Base-by-base conservation (phyloP, 1,140 invertebrate genomes). In the Aphelinus atriplicis region DNA sequence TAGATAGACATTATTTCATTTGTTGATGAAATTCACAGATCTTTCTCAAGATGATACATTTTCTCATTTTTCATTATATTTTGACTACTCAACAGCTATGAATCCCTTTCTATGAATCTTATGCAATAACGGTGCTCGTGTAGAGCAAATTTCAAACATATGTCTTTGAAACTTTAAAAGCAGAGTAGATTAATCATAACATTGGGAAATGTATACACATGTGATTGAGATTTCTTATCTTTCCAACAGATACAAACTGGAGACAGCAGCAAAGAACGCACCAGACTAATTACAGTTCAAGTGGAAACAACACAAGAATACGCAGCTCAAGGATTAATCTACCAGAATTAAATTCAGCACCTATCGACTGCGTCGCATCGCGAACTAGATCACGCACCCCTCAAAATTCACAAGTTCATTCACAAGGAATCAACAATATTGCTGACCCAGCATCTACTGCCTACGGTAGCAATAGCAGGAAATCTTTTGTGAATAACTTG, bases 351-450 rank as follows among this genome's bases (percentile, higher is more conserved):
- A 84, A 85, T 77, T 81, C 82, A 75, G 78, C 81, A 62, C 79
- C 85, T 69, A 81, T 86, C 56, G 87, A 88, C 76, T 87, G 87
- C 64, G 84, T 87, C 10, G 87, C 87, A n/a, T 85, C 84, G 45
- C 81, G 86, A 46, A 88, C 87, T 46, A 83, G 87, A 73, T 88
- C 87, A 48, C 82, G 86, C 78, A 87, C 86, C 2, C 84, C 85
- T 55, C 85, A 87, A 77, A 85, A 80, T 79, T 78, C 82, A 43
- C 84, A 84, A 77, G 79, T 65, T 62, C 80, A 80, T 62, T 75
- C 78, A n/a, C 84, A 84, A 71, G 71, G 66, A 65, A 7, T 76
- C 58, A 77, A 68, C 60, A 81, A 77, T 71, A 83, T 78, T 42
- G 80, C 77, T 68, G 81, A 84, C 71, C 73, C 81, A 51, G 78